Base-by-base conservation (phyloP, 2,888 invertebrate species). In the Epinotia demarniana region DNA sequence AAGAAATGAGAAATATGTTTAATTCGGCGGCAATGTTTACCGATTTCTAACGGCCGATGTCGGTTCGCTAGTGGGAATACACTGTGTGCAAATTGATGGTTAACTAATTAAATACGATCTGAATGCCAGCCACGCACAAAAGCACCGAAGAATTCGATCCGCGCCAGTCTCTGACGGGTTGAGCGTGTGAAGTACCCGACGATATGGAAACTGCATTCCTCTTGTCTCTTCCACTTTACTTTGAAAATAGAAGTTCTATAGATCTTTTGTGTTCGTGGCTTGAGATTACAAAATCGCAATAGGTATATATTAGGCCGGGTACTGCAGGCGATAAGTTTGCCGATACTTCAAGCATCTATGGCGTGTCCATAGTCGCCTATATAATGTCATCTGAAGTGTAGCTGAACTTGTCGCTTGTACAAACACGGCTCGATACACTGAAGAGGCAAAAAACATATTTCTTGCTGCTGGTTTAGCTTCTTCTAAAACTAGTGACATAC, bases 131-230 rank as follows among this genome's bases (percentile, higher is more conserved):
- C 61, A n/a, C 33, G 61, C n/a, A 19, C 27, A n/a, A n/a, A 33
- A 33, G 16, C 23, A 16, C 61, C 27, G 16, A n/a, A 61, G 61
- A 61, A 61, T 33, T 16, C 61, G 61, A 61, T 33, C n/a, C 61
- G 58, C 58, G 61, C 61, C 61, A 13, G 16, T 27, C 16, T 33
- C 33, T 33, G 27, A 61, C 16, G 23, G 33, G 9, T 9, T 27
- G n/a, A n/a, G 61, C 61, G 61, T 61, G 61, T 61, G 61, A 61
- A 61, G 33, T n/a, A 9, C 61, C 16, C 61, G 13, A 61, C 16
- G n/a, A n/a, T 53, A 53, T 53, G 53, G 53, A 53, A 53, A 53
- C 53, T 53, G 16, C n/a, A 53, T 53, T 53, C 53, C 53, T 53
- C 53, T 53, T 53, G 53, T 53, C 53, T 53, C 53, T 53, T 53